A percentile compares a stretch with the other conserved stretches of the same genome.
Conservation (phyloP, 2,113 vertebrate species). For the Lagopus muta region DNA sequence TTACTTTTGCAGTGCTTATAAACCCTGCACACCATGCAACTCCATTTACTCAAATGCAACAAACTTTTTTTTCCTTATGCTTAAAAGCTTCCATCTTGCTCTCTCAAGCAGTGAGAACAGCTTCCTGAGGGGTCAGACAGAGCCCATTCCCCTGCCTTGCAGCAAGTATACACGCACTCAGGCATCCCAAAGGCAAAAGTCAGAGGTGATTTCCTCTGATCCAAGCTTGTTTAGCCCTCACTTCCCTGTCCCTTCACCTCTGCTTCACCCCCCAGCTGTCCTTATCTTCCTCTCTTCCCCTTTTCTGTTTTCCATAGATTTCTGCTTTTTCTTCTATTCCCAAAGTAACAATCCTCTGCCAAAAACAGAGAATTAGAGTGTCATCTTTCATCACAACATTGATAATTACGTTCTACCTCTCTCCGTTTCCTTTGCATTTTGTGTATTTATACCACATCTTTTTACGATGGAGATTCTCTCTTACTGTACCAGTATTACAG, state of each 20-base stretch:
- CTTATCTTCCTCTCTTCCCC: not conserved
- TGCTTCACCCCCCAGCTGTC: not conserved
- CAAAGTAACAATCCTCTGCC: not conserved
- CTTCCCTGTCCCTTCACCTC: not conserved
- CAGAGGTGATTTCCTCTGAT: not conserved
- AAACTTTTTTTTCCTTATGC: not conserved
- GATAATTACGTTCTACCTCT: not conserved
- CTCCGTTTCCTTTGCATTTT: not conserved
- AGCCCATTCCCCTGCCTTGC: fast-evolving
- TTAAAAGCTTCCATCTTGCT: not conserved
- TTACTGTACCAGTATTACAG: not conserved
- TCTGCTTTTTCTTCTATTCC: not conserved
- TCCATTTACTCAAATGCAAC: not conserved
- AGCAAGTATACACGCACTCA: fast-evolving
- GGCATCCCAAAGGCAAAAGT: not conserved
- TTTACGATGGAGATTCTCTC: not conserved
- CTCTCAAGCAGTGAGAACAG: not conserved
- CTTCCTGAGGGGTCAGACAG: not conserved
- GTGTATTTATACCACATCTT: not conserved
- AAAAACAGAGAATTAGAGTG: not conserved
- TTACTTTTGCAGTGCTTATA: not conserved
- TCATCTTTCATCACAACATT: not conserved
- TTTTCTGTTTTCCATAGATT: not conserved
- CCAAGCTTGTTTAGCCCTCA: not conserved
- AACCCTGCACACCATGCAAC: fast-evolving